Percentiles rank a stretch among this genome's conserved stretches.
phyloP scores from a whole-genome alignment of 30 jellyfish, hydroid and myxozoan species.

The Rhopilema esculentum region DNA sequence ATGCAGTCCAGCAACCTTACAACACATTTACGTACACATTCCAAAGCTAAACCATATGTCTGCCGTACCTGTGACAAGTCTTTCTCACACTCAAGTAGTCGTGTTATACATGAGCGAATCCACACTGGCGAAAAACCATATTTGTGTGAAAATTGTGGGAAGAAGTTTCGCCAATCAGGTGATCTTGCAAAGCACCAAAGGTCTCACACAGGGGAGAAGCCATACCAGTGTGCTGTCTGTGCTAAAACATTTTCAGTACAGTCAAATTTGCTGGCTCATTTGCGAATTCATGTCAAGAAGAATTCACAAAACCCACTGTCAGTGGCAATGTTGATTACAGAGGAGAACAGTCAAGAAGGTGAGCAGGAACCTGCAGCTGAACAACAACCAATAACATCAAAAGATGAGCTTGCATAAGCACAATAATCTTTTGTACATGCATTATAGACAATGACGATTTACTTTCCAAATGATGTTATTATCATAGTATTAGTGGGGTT shows the following conservation, averaged over 20 bases:
- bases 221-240: slow-evolving; percentile 74
- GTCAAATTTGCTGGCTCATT: slow-evolving; percentile 65
- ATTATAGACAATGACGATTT: too few species aligned
- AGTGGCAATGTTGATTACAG: slow-evolving; percentile 28
- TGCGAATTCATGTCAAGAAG: slow-evolving; percentile 68
- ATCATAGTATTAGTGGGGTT: too few species aligned
- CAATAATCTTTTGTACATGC: too few species aligned
- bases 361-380: not conserved
- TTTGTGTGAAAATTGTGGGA: slow-evolving; percentile 65
- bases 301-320: slow-evolving; percentile 30
- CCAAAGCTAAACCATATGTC: slow-evolving; percentile 55
- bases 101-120: slow-evolving; percentile 65
- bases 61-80: slow-evolving; percentile 58
- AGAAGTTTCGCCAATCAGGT: slow-evolving; percentile 64
- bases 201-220: slow-evolving; percentile 72
- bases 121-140: slow-evolving; percentile 70
- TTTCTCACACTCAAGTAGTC: slow-evolving; percentile 70
- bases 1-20: slow-evolving; percentile 72
- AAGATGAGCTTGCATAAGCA: not conserved
- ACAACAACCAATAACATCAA: not conserved
- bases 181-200: slow-evolving; percentile 68
- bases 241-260: slow-evolving; percentile 59
- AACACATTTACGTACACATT: slow-evolving; percentile 59
- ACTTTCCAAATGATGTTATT: too few species aligned
- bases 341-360: slow-evolving; percentile 10